Evolutionary conservation across 2,797 vertebrate species (phyloP).

Genomic region (Anguilla pacifica): DNA sequence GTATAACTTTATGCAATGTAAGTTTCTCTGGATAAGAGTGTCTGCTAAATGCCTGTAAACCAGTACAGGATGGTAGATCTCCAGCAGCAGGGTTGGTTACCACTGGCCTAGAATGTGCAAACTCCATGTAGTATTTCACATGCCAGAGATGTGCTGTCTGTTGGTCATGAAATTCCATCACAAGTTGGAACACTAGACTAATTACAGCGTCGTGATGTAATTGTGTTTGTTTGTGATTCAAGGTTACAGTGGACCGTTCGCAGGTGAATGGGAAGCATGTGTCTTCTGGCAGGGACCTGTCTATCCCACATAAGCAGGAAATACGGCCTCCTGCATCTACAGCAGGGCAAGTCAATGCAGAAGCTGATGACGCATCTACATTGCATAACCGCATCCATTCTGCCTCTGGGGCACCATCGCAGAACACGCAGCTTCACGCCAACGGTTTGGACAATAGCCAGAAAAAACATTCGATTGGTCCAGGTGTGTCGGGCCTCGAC

Average conservation of each 20-base stretch:
- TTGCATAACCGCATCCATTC: slow-evolving; percentile 33
- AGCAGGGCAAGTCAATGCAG: slow-evolving; percentile 40
- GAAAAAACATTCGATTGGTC: slow-evolving; percentile 26
- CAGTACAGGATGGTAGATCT: no score
- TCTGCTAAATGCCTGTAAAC: no score
- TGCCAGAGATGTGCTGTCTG: not conserved
- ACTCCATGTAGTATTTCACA: not conserved
- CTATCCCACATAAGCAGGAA: slow-evolving; percentile 33
- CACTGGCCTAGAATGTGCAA: not conserved
- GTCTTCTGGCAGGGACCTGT: slow-evolving; percentile 39
- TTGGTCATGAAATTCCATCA: not conserved
- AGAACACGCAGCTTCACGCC: slow-evolving; percentile 21
- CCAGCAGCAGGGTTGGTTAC: no score
- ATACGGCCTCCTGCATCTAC: slow-evolving; percentile 36
- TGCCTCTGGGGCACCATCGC: slow-evolving; percentile 14
- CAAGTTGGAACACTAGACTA: not conserved
- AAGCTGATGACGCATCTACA: slow-evolving; percentile 19
- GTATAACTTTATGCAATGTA: no score
- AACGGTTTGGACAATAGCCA: not conserved
- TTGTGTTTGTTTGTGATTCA: slow-evolving; percentile 50
- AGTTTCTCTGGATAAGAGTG: no score
- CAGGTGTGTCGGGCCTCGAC: slow-evolving; percentile 37
- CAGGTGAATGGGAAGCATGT: slow-evolving; percentile 31
- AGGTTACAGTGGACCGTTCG: slow-evolving; percentile 53
- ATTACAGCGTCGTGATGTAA: slow-evolving; percentile 2